phyloP scores from a whole-genome alignment of 2,888 invertebrate genomes.

The Cantharis rufa region DNA sequence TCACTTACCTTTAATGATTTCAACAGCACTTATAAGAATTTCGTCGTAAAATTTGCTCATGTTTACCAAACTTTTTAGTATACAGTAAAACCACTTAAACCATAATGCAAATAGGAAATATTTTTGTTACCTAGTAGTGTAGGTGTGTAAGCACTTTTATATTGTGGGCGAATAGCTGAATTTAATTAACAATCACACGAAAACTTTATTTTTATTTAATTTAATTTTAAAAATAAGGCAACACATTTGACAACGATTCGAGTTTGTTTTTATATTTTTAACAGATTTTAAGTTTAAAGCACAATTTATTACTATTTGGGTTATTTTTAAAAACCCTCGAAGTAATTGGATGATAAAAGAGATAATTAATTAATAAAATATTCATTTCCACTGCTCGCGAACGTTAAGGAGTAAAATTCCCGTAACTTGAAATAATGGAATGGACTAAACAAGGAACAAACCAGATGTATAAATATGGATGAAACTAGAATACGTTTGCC shows the following conservation, averaged over 20 bases:
- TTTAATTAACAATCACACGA: not conserved
- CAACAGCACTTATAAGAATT: conserved; percentile 66
- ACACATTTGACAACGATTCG: not conserved
- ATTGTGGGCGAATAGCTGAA: not conserved
- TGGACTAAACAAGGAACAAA: not conserved
- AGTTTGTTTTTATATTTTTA: not conserved
- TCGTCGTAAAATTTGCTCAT: conserved; percentile 55
- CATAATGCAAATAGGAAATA: not conserved
- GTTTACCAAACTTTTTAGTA: conserved; percentile 21
- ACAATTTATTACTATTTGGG: not conserved
- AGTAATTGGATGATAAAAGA: not conserved
- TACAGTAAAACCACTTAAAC: not conserved
- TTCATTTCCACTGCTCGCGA: not conserved
- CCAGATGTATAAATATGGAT: not conserved
- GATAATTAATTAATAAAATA: not conserved
- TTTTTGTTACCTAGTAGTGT: not conserved
- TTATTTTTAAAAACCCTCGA: not conserved
- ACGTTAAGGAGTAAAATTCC: not conserved
- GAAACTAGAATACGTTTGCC: not conserved
- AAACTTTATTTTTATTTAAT: not conserved
- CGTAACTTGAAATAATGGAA: not conserved
- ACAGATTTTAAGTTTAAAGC: not conserved
- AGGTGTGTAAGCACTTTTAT: not conserved
- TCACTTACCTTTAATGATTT: conserved; percentile 65
- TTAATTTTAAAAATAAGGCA: not conserved